A percentile compares a stretch with the other conserved stretches of the same genome.
Conservation (phyloP, 1,140 invertebrate genomes). For the Apis florea region DNA sequence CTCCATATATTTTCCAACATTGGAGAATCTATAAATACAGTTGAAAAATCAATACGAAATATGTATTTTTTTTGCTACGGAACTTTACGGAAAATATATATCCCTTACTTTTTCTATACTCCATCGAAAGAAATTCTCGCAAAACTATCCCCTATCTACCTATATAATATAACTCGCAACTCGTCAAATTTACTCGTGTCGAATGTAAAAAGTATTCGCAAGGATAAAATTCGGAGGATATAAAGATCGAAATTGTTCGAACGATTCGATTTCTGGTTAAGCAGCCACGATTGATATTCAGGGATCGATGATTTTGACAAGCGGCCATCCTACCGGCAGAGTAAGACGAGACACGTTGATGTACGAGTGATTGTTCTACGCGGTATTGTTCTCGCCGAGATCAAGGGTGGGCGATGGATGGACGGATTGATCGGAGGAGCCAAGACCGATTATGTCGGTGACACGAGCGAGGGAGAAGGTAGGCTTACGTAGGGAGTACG, state of each 20-base stretch:
- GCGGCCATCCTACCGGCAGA: conserved; percentile 42
- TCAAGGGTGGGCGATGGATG: conserved; percentile 48
- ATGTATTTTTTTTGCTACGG: neutral
- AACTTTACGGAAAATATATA: too few relatives aligned
- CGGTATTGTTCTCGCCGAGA: conserved; percentile 44
- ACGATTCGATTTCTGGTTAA: conserved; percentile 53
- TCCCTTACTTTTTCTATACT: too few relatives aligned
- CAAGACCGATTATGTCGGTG: conserved; percentile 67
- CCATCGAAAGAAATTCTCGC: too few relatives aligned
- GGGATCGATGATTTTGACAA: conserved; percentile 64
- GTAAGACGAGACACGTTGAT: conserved; percentile 62
- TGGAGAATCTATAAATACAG: neutral
- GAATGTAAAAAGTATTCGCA: too few relatives aligned
- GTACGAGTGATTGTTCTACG: conserved; percentile 42
- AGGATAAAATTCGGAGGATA: too few relatives aligned
- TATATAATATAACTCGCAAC: too few relatives aligned
- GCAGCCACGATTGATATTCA: conserved; percentile 33
- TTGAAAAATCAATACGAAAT: neutral
- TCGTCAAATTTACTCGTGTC: too few relatives aligned
- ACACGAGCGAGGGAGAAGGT: conserved; percentile 53
- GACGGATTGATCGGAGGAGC: conserved; percentile 68
- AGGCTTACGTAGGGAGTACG: conserved; percentile 64
- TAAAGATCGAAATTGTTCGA: too few relatives aligned
- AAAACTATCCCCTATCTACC: too few relatives aligned
- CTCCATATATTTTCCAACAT: neutral